Percentiles rank a stretch among this genome's conserved stretches.
Evolutionary conservation across 2,797 vertebrate species (phyloP).

Genomic region (Tolypeutes matacus): DNA sequence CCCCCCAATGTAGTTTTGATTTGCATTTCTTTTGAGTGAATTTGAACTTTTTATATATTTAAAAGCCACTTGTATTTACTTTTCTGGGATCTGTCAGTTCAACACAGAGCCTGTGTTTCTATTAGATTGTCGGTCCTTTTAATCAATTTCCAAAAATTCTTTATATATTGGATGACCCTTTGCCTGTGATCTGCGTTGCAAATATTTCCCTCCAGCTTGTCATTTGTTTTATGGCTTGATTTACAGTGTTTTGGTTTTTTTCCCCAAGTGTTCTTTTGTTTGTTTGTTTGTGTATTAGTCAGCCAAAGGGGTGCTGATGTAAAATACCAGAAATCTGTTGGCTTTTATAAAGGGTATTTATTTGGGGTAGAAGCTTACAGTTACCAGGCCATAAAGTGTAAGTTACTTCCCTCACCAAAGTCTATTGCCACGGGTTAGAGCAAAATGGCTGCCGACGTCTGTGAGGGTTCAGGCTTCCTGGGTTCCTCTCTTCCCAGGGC

Average conservation of each 20-base stretch:
- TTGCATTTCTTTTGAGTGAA: not conserved
- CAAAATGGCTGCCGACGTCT: too few species aligned
- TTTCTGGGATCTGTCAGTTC: conserved; percentile 42
- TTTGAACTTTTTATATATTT: not conserved
- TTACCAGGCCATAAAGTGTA: too few species aligned
- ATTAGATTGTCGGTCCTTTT: not conserved
- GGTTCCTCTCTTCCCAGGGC: too few species aligned
- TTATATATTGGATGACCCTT: conserved; percentile 32
- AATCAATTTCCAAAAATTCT: conserved; percentile 56
- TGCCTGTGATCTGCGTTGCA: not conserved
- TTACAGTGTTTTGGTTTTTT: not conserved
- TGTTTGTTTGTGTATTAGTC: too few species aligned
- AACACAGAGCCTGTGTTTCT: not conserved
- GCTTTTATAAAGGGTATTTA: too few species aligned
- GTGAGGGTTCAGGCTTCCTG: too few species aligned
- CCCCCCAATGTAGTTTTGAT: not conserved
- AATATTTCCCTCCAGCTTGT: not conserved
- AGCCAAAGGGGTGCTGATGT: too few species aligned
- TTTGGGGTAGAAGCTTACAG: too few species aligned
- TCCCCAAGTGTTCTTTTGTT: conserved; percentile 13
- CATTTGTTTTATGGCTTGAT: conserved; percentile 42
- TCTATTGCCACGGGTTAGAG: too few species aligned
- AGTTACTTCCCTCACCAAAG: too few species aligned
- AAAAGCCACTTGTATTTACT: not conserved
- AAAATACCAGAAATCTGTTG: too few species aligned